Evolutionary conservation across 2,113 vertebrate species (phyloP).

Genomic region (Eira barbara): DNA sequence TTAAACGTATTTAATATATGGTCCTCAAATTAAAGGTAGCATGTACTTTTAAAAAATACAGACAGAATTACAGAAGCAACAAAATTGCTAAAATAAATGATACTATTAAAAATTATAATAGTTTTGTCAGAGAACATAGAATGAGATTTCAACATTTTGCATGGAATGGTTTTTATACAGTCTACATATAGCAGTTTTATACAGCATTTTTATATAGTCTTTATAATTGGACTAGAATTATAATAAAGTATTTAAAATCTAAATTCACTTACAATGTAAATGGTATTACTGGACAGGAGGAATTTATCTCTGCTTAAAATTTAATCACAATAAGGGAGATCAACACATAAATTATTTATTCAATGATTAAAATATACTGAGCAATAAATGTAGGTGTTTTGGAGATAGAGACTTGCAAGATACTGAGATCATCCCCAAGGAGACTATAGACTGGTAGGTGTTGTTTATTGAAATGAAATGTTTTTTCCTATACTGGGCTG

Average conservation of each 20-base stretch:
- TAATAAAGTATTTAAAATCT: background rate
- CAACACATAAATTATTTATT: background rate
- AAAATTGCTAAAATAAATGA: background rate
- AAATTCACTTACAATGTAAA: background rate
- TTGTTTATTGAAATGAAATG: background rate
- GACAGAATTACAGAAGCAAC: background rate
- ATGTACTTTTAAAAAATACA: background rate
- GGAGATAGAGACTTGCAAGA: background rate
- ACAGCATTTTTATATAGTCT: background rate
- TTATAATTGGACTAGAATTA: background rate
- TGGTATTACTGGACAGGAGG: background rate
- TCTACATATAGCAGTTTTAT: background rate
- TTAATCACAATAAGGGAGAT: background rate
- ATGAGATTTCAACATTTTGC: background rate
- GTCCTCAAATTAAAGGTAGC: background rate
- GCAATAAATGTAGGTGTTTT: background rate
- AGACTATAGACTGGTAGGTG: background rate
- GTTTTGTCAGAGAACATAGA: background rate
- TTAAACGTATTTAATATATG: background rate
- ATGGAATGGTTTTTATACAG: background rate
- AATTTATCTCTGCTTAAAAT: background rate
- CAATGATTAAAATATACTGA: background rate
- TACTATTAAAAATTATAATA: conserved; percentile 11
- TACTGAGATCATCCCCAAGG: background rate
- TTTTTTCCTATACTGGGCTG: background rate